Base-by-base conservation (phyloP, 2,113 vertebrate genomes). In the Podarcis muralis region DNA sequence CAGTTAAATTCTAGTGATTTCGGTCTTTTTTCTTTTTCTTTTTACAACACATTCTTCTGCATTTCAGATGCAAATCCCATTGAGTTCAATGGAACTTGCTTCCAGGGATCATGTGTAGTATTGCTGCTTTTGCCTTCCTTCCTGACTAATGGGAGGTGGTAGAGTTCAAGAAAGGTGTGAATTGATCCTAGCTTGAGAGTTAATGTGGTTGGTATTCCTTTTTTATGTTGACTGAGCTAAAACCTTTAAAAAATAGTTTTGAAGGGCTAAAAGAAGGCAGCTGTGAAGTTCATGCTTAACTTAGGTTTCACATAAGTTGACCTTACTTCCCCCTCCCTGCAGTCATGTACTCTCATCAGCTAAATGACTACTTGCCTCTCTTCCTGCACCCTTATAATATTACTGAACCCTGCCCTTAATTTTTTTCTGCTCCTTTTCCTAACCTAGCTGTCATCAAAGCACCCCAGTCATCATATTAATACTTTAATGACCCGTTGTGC, bases 391-490 rank as follows among this genome's bases (percentile, higher is more conserved):
- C 90, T 86, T 81, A 85, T 95, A 91, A 92, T 95, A 87, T 93
- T 90, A 68, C 37, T 90, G 91, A 90, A 92, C 90, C 83, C 91
- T 93, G 90, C 90, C 92, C 90, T 86, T 76, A 86, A 86, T 40
- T 94, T 93, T 94, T 87, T 90, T 92, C 81, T 85, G 88, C 84
- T 93, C 13, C 65, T 59, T 68, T 88, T 91, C 93, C 91, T 91
- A 93, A 92, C 87, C 81, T 80, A 81, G 93, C 88, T 32, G 85
- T 94, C 92, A 94, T 95, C 94, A 93, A 95, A 96, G 94, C 59
- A 66, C 88, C 0, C 89, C 89, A 94, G 81, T 95, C 93, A 95
- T 95, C 91, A 93, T 79, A 90, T 91, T 94, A 94, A 91, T 93
- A 32, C 89, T 91, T 95, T 91, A 95, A 95, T 92, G 89, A 93